phyloP scores from a whole-genome alignment of 2,113 vertebrate species.

The Oreochromis aureus region DNA sequence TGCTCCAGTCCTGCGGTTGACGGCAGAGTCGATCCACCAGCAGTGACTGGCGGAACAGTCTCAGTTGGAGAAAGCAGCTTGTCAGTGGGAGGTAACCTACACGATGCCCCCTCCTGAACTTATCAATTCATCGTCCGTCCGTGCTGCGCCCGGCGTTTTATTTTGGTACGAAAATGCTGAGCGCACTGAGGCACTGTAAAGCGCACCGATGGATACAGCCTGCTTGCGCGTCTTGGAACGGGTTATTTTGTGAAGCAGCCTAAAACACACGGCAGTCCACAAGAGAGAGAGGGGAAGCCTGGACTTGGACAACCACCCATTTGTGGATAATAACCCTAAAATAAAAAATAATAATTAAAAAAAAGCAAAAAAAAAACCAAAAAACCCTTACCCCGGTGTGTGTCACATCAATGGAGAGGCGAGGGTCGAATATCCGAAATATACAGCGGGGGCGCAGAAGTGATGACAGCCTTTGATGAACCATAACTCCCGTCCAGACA shows the following conservation, averaged over 20 bases:
- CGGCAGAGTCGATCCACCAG: conserved; percentile 23
- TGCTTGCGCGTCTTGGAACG: background rate
- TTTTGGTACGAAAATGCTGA: conserved; percentile 6
- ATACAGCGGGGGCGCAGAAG: conserved; percentile 33
- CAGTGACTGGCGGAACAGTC: conserved; percentile 42
- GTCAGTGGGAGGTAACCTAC: conserved; percentile 60
- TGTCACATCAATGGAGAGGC: conserved; percentile 38
- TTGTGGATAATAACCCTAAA: conserved; percentile 33
- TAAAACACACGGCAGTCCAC: background rate
- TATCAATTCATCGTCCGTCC: conserved; percentile 40
- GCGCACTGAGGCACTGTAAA: conserved; percentile 3
- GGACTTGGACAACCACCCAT: conserved; percentile 3
- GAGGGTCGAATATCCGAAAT: conserved; percentile 12
- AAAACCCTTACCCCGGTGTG: background rate
- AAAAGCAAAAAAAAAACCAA: background rate
- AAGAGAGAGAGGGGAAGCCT: background rate
- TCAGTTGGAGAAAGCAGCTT: conserved; percentile 32
- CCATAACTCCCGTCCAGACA: conserved; percentile 29
- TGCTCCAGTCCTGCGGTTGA: conserved; percentile 35
- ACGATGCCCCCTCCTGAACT: conserved; percentile 23
- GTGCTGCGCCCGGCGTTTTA: conserved; percentile 7
- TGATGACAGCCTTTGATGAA: conserved; percentile 31
- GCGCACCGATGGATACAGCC: conserved; percentile 15
- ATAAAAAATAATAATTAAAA: too few relatives aligned
- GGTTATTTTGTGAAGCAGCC: conserved; percentile 8